Base-by-base conservation (phyloP, 2,113 vertebrate genomes). In the Mirounga angustirostris region DNA sequence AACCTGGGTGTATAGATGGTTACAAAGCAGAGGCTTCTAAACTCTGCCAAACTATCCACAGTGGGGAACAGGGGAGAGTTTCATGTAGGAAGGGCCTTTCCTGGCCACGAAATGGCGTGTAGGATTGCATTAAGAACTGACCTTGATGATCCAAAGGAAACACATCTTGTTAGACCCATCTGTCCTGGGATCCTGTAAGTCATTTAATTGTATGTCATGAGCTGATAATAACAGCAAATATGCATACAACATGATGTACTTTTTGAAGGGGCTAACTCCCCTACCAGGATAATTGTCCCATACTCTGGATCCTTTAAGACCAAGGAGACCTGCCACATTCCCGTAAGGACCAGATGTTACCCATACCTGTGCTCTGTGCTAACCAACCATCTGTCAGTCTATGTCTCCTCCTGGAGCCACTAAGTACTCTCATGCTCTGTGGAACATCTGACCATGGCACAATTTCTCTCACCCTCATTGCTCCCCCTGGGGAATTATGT, bases 21-120 rank as follows among this genome's bases (percentile, higher is more conserved):
- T 50, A 56, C n/a, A 63, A 88, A 61, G 65, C 12, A 69, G 13
- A 78, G 3, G 9, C 4, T 58, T 52, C 0, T 76, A 30, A 54
- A n/a, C 5, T 71, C 7, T 54, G 36, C 26, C 46, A 19, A 85
- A 79, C 22, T 82, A 56, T n/a, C 63, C n/a, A 40, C 0, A 19
- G 14, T 16, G 33, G 46, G 22, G n/a, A 19, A 11, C 0, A 8
- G 0, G 7, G 54, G 16, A 43, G 30, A 22, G 2, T 7, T 15
- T 61, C 54, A 26, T 2, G 5, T 7, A 69, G 30, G 40, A 85
- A 94, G 30, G 18, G n/a, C 22, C n/a, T 19, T 56, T 83, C 43
- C 14, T 84, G 71, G 16, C 18, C 26, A 94, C 71, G 65, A 58
- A 3, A 65, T 16, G 30, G 4, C 69, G 4, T 36, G 14, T 58